Percentiles rank a stretch among this genome's conserved stretches.
Conservation (phyloP, 1,140 invertebrate genomes). For the Euschistus heros region DNA sequence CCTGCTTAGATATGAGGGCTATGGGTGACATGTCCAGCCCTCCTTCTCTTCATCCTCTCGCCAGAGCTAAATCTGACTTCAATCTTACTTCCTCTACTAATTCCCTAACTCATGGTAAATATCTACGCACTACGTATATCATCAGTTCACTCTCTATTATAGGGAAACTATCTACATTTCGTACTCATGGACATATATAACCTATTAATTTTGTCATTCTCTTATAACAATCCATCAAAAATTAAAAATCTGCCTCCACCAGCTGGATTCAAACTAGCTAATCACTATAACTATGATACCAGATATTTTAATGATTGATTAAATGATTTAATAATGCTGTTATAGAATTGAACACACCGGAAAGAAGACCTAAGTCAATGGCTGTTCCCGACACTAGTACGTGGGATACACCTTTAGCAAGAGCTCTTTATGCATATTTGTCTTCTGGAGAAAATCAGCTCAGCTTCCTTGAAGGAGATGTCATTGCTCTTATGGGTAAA, state of each 20-base stretch:
- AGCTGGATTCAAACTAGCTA: too few relatives aligned
- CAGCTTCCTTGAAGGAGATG: slow-evolving; percentile 81
- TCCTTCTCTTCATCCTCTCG: slow-evolving; percentile 38
- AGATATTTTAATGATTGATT: too few relatives aligned
- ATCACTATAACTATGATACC: too few relatives aligned
- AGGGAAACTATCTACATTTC: too few relatives aligned
- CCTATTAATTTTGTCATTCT: too few relatives aligned
- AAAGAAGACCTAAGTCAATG: slow-evolving; percentile 57
- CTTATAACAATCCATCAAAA: too few relatives aligned
- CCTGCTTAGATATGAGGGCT: slow-evolving; percentile 66
- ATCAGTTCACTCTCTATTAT: not conserved
- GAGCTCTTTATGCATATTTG: slow-evolving; percentile 79
- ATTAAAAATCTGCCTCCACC: too few relatives aligned
- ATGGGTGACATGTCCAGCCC: slow-evolving; percentile 42
- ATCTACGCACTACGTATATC: not conserved
- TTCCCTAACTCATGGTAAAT: slow-evolving; percentile 43
- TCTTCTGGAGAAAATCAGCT: slow-evolving; percentile 85
- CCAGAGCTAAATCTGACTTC: slow-evolving; percentile 74
- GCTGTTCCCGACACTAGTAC: slow-evolving; percentile 45
- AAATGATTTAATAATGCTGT: not conserved
- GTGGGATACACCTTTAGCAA: slow-evolving; percentile 51
- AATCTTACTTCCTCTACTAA: slow-evolving; percentile 61
- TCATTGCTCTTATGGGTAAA: slow-evolving; percentile 70
- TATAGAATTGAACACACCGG: slow-evolving; percentile 37
- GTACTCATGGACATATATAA: too few relatives aligned